Percentiles rank a stretch among this genome's conserved stretches.
phyloP scores from a whole-genome alignment of 2,113 vertebrate genomes.

The Sorex araneus region DNA sequence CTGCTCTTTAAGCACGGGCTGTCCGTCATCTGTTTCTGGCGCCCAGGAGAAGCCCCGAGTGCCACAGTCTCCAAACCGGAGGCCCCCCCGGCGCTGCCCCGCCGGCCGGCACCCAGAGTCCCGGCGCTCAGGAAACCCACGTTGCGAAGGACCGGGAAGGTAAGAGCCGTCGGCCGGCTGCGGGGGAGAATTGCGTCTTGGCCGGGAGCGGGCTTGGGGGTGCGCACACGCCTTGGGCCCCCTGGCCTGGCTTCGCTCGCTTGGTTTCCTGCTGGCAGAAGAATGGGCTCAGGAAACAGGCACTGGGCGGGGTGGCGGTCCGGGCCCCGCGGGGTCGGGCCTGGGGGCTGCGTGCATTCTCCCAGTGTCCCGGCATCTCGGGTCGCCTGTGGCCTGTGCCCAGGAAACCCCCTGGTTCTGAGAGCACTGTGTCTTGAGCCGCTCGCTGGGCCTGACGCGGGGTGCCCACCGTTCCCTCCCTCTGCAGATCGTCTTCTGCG shows the following conservation, averaged over 20 bases:
- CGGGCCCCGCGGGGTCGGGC: too few species aligned
- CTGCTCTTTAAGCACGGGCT: too few species aligned
- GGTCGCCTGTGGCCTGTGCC: too few species aligned
- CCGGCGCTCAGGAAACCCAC: slow-evolving; percentile 87
- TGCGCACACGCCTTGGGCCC: not conserved
- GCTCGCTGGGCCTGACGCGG: too few species aligned
- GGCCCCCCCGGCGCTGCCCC: slow-evolving; percentile 82
- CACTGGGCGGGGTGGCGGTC: too few species aligned
- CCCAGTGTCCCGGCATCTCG: not conserved
- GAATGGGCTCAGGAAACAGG: too few species aligned
- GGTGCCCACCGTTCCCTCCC: not conserved
- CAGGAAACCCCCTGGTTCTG: too few species aligned
- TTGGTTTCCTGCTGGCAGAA: not conserved
- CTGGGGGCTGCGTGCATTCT: too few species aligned
- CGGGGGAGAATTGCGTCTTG: too few species aligned
- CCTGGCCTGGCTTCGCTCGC: not conserved
- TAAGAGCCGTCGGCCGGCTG: slow-evolving; percentile 20
- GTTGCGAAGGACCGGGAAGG: slow-evolving; percentile 82
- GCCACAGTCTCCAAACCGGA: slow-evolving; percentile 76
- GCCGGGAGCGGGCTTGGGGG: too few species aligned
- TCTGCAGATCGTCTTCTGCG: slow-evolving; percentile 84
- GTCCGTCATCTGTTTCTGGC: slow-evolving; percentile 81
- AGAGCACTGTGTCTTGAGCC: too few species aligned
- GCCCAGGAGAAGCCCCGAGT: slow-evolving; percentile 81
- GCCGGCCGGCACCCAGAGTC: slow-evolving; percentile 89